phyloP scores from a whole-genome alignment of 2,113 vertebrate genomes.

The Psammodynastes pulverulentus region DNA sequence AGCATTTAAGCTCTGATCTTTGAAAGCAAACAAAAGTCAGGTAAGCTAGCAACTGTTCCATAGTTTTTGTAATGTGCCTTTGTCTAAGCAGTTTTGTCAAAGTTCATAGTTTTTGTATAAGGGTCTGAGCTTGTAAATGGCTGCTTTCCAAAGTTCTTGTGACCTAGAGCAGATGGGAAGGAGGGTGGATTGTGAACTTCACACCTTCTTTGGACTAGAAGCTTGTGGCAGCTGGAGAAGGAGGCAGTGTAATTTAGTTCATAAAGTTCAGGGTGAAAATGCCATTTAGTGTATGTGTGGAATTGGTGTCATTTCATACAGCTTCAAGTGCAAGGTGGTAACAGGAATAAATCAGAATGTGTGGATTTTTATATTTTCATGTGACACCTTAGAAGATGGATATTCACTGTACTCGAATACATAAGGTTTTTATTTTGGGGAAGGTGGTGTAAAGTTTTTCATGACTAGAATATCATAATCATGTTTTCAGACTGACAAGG shows the following conservation, averaged over 20 bases:
- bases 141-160: constrained; percentile 16
- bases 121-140: neutral
- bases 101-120: accelerated
- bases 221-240: constrained; percentile 29
- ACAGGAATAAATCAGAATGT: constrained; percentile 9
- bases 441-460: constrained; percentile 9
- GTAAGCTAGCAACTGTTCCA: neutral
- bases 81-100: neutral
- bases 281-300: neutral
- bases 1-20: neutral
- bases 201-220: constrained; percentile 5
- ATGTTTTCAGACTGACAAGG: neutral
- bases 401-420: neutral
- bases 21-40: constrained; percentile 2
- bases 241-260: constrained; percentile 19
- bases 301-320: constrained; percentile 18
- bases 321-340: constrained; percentile 12
- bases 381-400: constrained; percentile 1
- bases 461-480: neutral
- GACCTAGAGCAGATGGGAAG: constrained; percentile 28
- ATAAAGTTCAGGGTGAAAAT: constrained; percentile 19
- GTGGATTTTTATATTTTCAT: constrained; percentile 20
- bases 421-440: constrained; percentile 14
- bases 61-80: neutral
- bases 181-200: neutral